Conservation (phyloP, 2,113 vertebrate species). For the Conger conger region DNA sequence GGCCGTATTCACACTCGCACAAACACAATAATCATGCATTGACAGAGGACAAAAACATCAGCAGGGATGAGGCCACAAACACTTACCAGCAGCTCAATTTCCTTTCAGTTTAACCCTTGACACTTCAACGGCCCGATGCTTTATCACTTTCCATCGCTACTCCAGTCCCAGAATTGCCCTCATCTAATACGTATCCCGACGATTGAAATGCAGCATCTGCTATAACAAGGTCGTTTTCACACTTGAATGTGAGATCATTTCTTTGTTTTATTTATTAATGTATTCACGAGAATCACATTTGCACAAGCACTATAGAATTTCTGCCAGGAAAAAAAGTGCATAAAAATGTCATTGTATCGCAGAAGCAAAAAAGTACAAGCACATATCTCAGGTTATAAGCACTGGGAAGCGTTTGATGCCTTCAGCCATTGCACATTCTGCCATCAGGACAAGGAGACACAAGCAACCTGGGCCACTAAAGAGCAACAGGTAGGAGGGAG, state of each 20-base stretch:
- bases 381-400: neutral
- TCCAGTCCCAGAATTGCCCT: slow-evolving; percentile 33
- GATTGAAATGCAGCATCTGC: neutral
- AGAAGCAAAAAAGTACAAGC: neutral
- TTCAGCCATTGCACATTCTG: neutral
- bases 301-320: neutral
- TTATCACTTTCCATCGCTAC: slow-evolving; percentile 36
- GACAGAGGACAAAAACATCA: neutral
- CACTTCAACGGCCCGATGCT: slow-evolving; percentile 14
- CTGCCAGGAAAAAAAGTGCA: neutral
- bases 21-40: neutral
- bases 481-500: too few relatives aligned
- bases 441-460: too few relatives aligned
- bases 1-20: neutral
- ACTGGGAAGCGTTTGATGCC: neutral
- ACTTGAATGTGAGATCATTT: neutral
- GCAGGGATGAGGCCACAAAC: neutral
- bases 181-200: slow-evolving; percentile 15
- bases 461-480: too few relatives aligned
- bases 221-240: neutral
- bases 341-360: neutral
- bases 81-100: slow-evolving; percentile 20
- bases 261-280: neutral
- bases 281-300: neutral
- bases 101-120: slow-evolving; percentile 33